Evolutionary conservation across 2,797 vertebrate species (phyloP), one percentile per base, ranked within the genome.

Genomic region (Falco berigora): DNA sequence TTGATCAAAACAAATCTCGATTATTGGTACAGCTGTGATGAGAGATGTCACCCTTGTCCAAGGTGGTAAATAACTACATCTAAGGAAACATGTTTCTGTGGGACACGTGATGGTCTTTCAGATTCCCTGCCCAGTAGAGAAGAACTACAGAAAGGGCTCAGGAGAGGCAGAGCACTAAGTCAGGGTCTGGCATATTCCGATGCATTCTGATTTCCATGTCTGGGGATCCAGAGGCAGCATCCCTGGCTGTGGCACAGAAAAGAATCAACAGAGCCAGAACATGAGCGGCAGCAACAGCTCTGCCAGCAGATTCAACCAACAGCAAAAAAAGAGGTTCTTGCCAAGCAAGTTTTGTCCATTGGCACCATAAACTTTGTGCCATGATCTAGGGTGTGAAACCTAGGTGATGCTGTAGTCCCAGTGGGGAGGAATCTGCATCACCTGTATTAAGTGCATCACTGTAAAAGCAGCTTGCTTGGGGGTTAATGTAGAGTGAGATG

Each of bases 231-330:
- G 52, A 62, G 40, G 47, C n/a, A 58, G 42, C 47, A 34, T 20
- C 16, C 4, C 20, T 1, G 1, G 30, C 61, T 88, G 50, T 40
- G 71, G 34, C 50, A 69, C 20, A 77, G 59, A 44, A 68, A 76
- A 58, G 11, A 72, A 64, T 53, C 66, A 34, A 34, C 8, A 50
- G 36, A 63, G 27, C 12, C 50, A 56, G 71, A 90, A 49, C 4
- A 53, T 0, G 0, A 73, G 61, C 10, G 40, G 49, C 34, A 36
- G 36, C 20, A 44, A 21, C 30, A 55, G 16, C n/a, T 4, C 14
- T 28, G 61, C 24, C 27, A 47, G 76, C 27, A 66, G 52, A 22
- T 9, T 16, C 36, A 58, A 47, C 40, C 50, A 38, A 18, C 8
- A 46, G 46, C 32, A 82, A n/a, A 30, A 75, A 22, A 17, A 61